Percentiles rank a stretch among this genome's conserved stretches.
phyloP scores from a whole-genome alignment of 2,797 vertebrate genomes.

The Malacoctenus gilli region DNA sequence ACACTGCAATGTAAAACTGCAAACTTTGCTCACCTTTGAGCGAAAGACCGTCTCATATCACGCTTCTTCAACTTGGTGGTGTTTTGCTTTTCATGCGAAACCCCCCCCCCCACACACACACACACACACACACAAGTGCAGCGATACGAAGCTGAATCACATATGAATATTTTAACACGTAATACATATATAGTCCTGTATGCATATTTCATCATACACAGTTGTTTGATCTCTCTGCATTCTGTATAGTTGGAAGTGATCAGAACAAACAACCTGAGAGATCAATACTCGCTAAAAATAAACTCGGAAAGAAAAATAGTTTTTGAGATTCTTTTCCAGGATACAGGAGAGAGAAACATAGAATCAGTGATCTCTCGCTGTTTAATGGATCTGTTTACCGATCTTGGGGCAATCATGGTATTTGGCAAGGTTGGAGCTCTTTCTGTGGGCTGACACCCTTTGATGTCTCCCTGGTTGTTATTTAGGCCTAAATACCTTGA shows the following conservation, averaged over 20 bases:
- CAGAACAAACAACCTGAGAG: slow-evolving; percentile 3
- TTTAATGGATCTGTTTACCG: slow-evolving; percentile 36
- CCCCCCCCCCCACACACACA: no score
- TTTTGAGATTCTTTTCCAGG: slow-evolving; percentile 1
- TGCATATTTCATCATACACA: slow-evolving; percentile 40
- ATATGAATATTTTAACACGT: slow-evolving; percentile 47
- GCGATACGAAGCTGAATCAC: slow-evolving; percentile 9
- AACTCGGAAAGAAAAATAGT: background rate
- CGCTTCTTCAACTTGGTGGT: background rate
- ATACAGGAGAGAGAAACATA: background rate
- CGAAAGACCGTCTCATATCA: background rate
- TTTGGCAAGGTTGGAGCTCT: slow-evolving; percentile 31
- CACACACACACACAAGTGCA: background rate
- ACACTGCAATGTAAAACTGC: background rate
- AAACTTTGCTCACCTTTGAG: slow-evolving; percentile 13
- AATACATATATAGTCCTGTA: slow-evolving; percentile 24
- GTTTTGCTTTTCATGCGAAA: slow-evolving; percentile 8
- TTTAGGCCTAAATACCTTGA: slow-evolving; percentile 63
- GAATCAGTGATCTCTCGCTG: slow-evolving; percentile 8
- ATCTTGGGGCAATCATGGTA: slow-evolving; percentile 16
- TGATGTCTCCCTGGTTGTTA: slow-evolving; percentile 62
- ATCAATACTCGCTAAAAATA: background rate
- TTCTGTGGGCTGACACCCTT: slow-evolving; percentile 47
- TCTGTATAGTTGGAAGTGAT: slow-evolving; percentile 22
- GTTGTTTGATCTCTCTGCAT: slow-evolving; percentile 33